Evolutionary conservation across 2,888 invertebrate genomes (phyloP), one percentile per base, ranked within the genome.

Genomic region (Prosopocoilus inquinatus): DNA sequence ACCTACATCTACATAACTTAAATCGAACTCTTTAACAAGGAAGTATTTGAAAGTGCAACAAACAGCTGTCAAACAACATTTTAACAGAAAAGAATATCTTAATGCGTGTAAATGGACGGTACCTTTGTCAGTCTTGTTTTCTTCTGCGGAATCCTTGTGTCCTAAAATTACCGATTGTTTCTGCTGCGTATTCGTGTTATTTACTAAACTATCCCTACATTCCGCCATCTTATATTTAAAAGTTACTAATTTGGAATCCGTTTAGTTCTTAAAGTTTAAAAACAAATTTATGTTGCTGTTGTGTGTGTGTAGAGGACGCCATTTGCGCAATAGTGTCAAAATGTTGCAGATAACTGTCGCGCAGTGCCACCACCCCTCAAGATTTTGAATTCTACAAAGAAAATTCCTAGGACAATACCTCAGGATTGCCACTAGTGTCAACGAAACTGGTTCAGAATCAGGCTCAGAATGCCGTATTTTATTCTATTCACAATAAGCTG

Each of bases 191-290:
- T 70, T 75, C 70, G 66, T 63, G 65, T 68, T 73, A 70, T 74
- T 76, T 68, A 72, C 72, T 69, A 68, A 68, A 71, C 72, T 73
- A 68, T 69, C 73, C 74, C 71, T 72, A 69, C 71, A 66, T 70
- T 77, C 78, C 67, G 78, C 78, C 78, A 78, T 78, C 66, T 72
- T 74, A 67, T 62, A 58, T 64, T 67, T 64, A 61, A 68, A 70
- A 68, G 65, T 66, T 68, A 65, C 66, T 64, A 68, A 67, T 68
- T 68, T 69, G 59, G 62, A 58, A 64, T 38, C 38, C 44, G 47
- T 50, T 52, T 56, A 38, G 45, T 55, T 46, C 46, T 45, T 20
- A 32, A 13, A 44, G 13, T 11, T 57, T 57, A 47, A 50, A 57
- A 57, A 53, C 43, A 50, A 53, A 53, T 50, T 28, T 48, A 41